Conservation (phyloP, 2,113 vertebrate species). For the Cottus gobio region DNA sequence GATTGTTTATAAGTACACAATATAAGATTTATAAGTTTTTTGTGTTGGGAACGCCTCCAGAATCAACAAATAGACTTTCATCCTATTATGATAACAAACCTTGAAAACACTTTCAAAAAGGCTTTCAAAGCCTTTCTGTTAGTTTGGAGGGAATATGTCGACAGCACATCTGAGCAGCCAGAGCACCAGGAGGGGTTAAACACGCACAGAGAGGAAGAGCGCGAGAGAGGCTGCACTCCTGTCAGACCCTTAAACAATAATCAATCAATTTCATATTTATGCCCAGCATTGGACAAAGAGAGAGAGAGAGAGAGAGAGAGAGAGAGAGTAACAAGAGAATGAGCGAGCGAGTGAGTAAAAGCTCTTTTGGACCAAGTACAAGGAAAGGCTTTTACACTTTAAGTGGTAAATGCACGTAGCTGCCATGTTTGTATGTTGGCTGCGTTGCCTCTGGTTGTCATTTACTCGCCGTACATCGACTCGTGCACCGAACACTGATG, state of each 20-base stretch:
- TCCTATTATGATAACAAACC: neutral
- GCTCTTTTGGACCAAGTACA: slow-evolving; percentile 81
- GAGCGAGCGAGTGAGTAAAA: slow-evolving; percentile 67
- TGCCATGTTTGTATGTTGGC: slow-evolving; percentile 48
- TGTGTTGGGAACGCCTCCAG: neutral
- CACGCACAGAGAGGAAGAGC: slow-evolving; percentile 3
- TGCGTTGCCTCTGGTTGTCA: slow-evolving; percentile 6
- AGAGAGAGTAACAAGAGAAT: slow-evolving; percentile 5
- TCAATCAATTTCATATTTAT: slow-evolving; percentile 71
- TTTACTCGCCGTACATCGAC: slow-evolving; percentile 13
- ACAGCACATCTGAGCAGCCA: neutral
- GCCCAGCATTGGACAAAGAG: slow-evolving; percentile 23
- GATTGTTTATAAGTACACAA: neutral
- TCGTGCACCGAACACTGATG: slow-evolving; percentile 4
- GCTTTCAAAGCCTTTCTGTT: neutral
- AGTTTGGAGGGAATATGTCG: neutral
- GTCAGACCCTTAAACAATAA: slow-evolving; percentile 70
- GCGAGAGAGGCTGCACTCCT: neutral
- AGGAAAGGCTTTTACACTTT: slow-evolving; percentile 78
- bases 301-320: neutral
- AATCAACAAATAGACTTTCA: neutral
- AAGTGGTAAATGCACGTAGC: slow-evolving; percentile 69
- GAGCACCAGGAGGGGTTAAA: neutral
- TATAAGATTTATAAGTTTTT: neutral
- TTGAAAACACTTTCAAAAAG: neutral